phyloP scores from a whole-genome alignment of 2,888 invertebrate species.

The Tryphoninae sp. region DNA sequence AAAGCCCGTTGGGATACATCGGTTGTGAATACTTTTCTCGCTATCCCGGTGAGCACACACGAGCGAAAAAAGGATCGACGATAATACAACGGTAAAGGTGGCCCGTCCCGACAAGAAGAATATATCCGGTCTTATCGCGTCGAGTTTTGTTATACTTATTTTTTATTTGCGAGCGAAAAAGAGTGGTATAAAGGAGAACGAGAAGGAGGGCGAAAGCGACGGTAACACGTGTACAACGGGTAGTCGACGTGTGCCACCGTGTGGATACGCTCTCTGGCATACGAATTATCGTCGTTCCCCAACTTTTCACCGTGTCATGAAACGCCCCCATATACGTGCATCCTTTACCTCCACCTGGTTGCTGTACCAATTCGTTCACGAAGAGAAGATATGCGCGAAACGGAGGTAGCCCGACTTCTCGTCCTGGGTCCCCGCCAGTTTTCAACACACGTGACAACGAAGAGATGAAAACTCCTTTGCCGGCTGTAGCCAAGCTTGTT shows the following conservation, averaged over 20 bases:
- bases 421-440: slow-evolving; percentile 24
- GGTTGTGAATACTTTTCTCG: not conserved
- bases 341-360: slow-evolving; percentile 6
- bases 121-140: slow-evolving; percentile 41
- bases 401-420: not conserved
- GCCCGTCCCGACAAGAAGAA: slow-evolving; percentile 14
- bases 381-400: slow-evolving; percentile 29
- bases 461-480: slow-evolving; percentile 21
- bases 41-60: not conserved
- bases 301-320: slow-evolving; percentile 35
- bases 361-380: slow-evolving; percentile 13
- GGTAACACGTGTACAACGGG: slow-evolving; percentile 46
- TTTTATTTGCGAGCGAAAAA: slow-evolving; percentile 23
- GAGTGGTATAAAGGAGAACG: not conserved
- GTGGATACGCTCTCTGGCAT: slow-evolving; percentile 46
- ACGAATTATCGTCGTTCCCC: slow-evolving; percentile 49
- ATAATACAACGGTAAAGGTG: not conserved
- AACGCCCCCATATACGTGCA: slow-evolving; percentile 4
- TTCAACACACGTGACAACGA: slow-evolving; percentile 6
- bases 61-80: slow-evolving; percentile 3
- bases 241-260: slow-evolving; percentile 47
- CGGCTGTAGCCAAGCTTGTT: not conserved
- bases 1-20: not conserved
- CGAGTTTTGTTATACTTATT: slow-evolving; percentile 3
- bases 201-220: slow-evolving; percentile 14